Conservation (phyloP, 2,113 vertebrate species). For the Thamnophis sirtalis region DNA sequence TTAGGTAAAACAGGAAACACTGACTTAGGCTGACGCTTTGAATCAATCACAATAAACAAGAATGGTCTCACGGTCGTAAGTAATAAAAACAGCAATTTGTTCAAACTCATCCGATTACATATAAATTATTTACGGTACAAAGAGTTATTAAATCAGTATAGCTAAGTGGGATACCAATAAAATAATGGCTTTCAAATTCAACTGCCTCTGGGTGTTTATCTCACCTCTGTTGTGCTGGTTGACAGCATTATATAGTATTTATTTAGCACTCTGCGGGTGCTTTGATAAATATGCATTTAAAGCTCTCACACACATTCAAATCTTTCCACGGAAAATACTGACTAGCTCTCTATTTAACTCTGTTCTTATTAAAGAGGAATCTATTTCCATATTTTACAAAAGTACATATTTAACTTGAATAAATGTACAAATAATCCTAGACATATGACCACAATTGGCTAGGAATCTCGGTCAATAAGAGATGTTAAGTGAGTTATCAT, state of each 20-base stretch:
- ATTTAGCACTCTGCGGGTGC: slow-evolving; percentile 19
- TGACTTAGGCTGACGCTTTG: not conserved
- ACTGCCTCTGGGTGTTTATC: slow-evolving; percentile 9
- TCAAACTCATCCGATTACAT: not conserved
- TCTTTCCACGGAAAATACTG: slow-evolving; percentile 24
- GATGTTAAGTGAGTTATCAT: not conserved
- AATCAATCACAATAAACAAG: not conserved
- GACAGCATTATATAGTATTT: slow-evolving; percentile 1
- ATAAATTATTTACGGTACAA: slow-evolving; percentile 17
- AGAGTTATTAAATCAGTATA: not conserved
- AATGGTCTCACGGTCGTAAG: slow-evolving; percentile 16
- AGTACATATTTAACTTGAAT: not conserved
- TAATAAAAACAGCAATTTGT: slow-evolving; percentile 13
- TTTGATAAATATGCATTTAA: slow-evolving; percentile 29
- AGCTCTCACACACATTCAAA: slow-evolving; percentile 41
- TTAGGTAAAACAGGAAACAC: not conserved
- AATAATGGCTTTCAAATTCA: slow-evolving; percentile 5
- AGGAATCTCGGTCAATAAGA: not conserved
- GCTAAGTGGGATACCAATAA: slow-evolving; percentile 4
- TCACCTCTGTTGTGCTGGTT: slow-evolving; percentile 8
- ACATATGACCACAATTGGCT: not conserved
- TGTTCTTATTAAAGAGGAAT: not conserved
- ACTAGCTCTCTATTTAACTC: not conserved
- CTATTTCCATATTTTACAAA: not conserved
- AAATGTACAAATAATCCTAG: not conserved